These are phyloP conservation scores for Ophion ellenae DNA, from an alignment of 2,888 invertebrate genomes.

Conservation along the genomic window DNA sequence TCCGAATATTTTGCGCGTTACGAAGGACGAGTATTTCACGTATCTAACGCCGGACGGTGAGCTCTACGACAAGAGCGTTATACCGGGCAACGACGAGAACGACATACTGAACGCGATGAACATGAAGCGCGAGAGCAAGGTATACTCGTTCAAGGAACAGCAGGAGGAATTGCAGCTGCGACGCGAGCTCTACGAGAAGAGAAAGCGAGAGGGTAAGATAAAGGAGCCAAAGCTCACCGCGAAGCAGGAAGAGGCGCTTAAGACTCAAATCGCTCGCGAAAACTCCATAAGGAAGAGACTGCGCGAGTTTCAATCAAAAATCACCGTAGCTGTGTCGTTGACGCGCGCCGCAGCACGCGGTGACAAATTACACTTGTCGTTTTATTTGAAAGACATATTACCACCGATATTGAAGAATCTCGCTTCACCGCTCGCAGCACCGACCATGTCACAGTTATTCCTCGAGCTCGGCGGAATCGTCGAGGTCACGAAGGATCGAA, in stretches of 20 bases:
- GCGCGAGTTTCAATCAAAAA: slow-evolving; percentile 83
- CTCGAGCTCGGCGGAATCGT: slow-evolving; percentile 86
- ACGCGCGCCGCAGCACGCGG: slow-evolving; percentile 85
- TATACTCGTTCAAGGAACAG: slow-evolving; percentile 98
- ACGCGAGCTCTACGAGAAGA: slow-evolving; percentile 96
- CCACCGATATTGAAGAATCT: slow-evolving; percentile 87
- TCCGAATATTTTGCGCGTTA: slow-evolving; percentile 88
- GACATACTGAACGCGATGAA: slow-evolving; percentile 87
- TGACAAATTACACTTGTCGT: slow-evolving; percentile 84
- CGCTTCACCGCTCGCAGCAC: slow-evolving; percentile 92
- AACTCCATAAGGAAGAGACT: slow-evolving; percentile 90
- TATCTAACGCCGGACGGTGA: slow-evolving; percentile 94
- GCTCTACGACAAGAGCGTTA: slow-evolving; percentile 94
- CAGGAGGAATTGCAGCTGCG: slow-evolving; percentile 96
- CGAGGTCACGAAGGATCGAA: slow-evolving; percentile 83
- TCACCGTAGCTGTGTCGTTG: slow-evolving; percentile 83
- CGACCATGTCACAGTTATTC: slow-evolving; percentile 87
- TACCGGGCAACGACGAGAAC: slow-evolving; percentile 86
- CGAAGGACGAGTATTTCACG: slow-evolving; percentile 92
- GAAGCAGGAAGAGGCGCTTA: slow-evolving; percentile 96
- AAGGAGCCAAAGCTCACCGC: slow-evolving; percentile 90
- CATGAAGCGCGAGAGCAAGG: slow-evolving; percentile 97
- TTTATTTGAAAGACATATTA: slow-evolving; percentile 86
- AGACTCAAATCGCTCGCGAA: slow-evolving; percentile 94
- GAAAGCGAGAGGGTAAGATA: slow-evolving; percentile 90